Base-by-base conservation (phyloP, 2,113 vertebrate genomes). In the Hylia prasina region DNA sequence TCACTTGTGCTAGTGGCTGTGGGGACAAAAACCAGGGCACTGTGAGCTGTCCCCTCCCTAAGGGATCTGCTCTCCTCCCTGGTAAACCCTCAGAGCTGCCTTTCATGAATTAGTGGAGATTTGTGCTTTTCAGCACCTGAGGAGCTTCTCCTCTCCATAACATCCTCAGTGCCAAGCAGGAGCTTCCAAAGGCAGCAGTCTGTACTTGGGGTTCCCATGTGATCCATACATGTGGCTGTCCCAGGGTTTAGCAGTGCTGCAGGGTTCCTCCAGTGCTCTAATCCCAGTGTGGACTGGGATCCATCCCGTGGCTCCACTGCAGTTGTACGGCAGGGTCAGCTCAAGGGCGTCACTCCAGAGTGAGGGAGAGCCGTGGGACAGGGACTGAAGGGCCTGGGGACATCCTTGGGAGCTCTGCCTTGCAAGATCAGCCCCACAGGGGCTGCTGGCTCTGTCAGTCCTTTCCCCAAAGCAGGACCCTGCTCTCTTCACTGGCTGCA, bases 131-230 rank as follows among this genome's bases (percentile, higher is more conserved):
- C 71, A 65, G 61, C 71, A 85, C 44, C 73, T 48, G 64, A 87
- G 70, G 28, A 51, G 37, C 35, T 57, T 40, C 61, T 84, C 22
- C 82, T 70, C 44, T 40, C 60, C 22, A 0, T 4, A 2, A 11
- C 2, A 3, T 15, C 47, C 42, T 77, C 39, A 2, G 13, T 21
- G 10, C 37, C 0, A 0, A 42, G 37, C 68, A 65, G 88, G 4
- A 39, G 40, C 57, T 88, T 56, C 53, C 58, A 18, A 4, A 30
- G 57, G 53, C 68, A 68, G 53, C 9, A 12, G 2, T 45, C 39
- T 11, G 0, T 4, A 3, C 40, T 1, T 3, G 10, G 53, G 48
- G 19, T 40, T 51, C 13, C 54, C 18, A 0, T 21, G 42, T 2
- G 39, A 4, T 13, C 10, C 1, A 0, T 37, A 2, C 22, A 6